Evolutionary conservation across 2,113 vertebrate genomes (phyloP), one percentile per base, ranked within the genome.

Genomic region (Rhinichthys klamathensis): DNA sequence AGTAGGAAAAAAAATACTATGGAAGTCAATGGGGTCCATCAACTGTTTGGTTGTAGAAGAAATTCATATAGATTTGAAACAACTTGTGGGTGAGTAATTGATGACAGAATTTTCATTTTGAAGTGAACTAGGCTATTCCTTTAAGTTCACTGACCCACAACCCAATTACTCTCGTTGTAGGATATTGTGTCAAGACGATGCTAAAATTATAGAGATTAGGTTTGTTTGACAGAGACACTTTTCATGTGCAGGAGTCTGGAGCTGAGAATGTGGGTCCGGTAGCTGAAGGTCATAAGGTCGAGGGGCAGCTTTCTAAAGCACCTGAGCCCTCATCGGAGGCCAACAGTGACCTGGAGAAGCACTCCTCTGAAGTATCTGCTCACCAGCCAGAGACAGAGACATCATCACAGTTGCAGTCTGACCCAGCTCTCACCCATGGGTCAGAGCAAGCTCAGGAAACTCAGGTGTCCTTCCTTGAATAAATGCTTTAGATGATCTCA

Each of bases 181-280:
- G 32, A 38, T 38, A 70, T 38, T 38, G 67, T 35, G 32, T 23
- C 67, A 41, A 70, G 21, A 41, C 35, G n/a, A 12, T 41, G 9
- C 9, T 70, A 5, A 41, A 41, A 70, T n/a, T 12, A 23, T 44
- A 6, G 63, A 72, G 12, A 38, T 18, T 23, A 35, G 35, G 11
- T 58, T 32, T 67, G 35, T 65, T 79, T 79, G 61, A 80, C 63
- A 16, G 25, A 60, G 30, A 25, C 38, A 35, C 10, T 72, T 41
- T 70, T 72, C 35, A 41, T 41, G 1, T 65, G 13, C 25, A 95
- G 93, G 92, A 92, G 80, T 85, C 92, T 86, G 91, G 63, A 27
- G 88, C 92, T 88, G 93, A 92, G 89, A 94, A 72, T 73, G 63
- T 89, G 38, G 89, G 88, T 80, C 80, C 84, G 11, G 65, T 76